A percentile compares a stretch with the other conserved stretches of the same genome.
These are phyloP conservation scores for Butorides virescens DNA, from an alignment of 2,113 vertebrate genomes.

Conservation along the genomic window DNA sequence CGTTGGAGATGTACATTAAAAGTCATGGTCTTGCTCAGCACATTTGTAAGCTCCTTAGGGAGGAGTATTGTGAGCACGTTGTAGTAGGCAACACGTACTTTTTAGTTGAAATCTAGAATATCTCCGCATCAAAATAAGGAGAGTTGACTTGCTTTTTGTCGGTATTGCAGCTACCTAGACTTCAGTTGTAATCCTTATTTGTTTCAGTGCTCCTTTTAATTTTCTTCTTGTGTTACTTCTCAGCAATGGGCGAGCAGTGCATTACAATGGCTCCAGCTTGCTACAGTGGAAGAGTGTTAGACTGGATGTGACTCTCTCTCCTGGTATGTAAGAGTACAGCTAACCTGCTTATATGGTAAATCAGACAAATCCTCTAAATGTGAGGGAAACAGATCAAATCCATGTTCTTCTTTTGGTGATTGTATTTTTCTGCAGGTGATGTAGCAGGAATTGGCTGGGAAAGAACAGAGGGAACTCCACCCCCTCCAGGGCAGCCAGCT, in stretches of 20 bases:
- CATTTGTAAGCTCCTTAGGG: background rate
- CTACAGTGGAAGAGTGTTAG: conserved; percentile 98
- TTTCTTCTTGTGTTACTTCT: background rate
- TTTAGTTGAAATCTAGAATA: background rate
- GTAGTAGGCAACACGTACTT: rapidly evolving
- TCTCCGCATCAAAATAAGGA: background rate
- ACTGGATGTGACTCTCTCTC: conserved; percentile 92
- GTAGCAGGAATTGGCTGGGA: conserved; percentile 98
- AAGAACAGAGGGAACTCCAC: conserved; percentile 92
- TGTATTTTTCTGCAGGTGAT: conserved; percentile 76
- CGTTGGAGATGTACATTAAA: background rate
- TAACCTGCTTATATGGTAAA: background rate
- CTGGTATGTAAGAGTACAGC: conserved; percentile 78
- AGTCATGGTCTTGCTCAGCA: background rate
- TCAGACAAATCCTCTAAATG: background rate
- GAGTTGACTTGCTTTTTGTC: background rate
- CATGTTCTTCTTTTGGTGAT: background rate
- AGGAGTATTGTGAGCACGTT: background rate
- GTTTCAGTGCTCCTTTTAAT: background rate
- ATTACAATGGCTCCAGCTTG: conserved; percentile 98
- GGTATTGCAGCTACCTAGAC: background rate
- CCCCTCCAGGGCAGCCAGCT: conserved; percentile 92
- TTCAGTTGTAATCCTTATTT: background rate
- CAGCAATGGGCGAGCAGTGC: conserved; percentile 95
- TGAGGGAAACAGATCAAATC: background rate